These are phyloP conservation scores for Drosophila micromelanica DNA, from an alignment of 1,140 invertebrate species.

Conservation along the genomic window DNA sequence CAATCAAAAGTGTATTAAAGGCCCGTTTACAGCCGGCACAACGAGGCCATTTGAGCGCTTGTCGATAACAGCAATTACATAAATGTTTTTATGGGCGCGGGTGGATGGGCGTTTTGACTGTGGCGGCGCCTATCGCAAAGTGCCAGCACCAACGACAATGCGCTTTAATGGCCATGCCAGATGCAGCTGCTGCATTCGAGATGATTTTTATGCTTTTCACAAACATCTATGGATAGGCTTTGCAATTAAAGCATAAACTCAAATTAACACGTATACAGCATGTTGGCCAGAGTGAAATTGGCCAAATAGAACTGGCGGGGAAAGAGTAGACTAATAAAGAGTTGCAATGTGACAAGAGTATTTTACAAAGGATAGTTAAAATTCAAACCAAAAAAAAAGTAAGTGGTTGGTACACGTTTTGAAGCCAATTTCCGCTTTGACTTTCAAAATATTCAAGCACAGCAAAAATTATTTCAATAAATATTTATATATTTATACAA, in stretches of 20 bases:
- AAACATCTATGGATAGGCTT: slow-evolving; percentile 30
- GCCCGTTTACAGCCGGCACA: slow-evolving; percentile 57
- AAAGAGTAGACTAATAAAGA: background rate
- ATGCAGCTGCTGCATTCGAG: slow-evolving; percentile 53
- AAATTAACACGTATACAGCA: slow-evolving; percentile 55
- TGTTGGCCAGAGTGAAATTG: slow-evolving; percentile 11
- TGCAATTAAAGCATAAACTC: slow-evolving; percentile 73
- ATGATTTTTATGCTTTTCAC: slow-evolving; percentile 26
- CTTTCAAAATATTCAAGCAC: too few species aligned
- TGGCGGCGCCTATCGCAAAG: slow-evolving; percentile 47
- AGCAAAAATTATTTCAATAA: too few species aligned
- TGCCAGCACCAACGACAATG: slow-evolving; percentile 42
- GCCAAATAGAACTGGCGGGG: background rate
- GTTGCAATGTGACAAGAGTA: background rate
- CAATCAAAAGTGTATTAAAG: slow-evolving; percentile 82
- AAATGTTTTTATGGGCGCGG: slow-evolving; percentile 73
- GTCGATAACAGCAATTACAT: slow-evolving; percentile 81
- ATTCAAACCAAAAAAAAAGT: too few species aligned
- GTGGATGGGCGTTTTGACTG: slow-evolving; percentile 9
- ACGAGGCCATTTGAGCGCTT: slow-evolving; percentile 63
- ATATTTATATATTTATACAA: background rate
- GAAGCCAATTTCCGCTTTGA: too few species aligned
- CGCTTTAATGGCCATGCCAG: slow-evolving; percentile 62
- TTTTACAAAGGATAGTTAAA: slow-evolving; percentile 6
- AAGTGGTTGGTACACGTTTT: too few species aligned